Evolutionary conservation across 2,888 invertebrate genomes (phyloP).

Genomic region (Campopleginae sp.): DNA sequence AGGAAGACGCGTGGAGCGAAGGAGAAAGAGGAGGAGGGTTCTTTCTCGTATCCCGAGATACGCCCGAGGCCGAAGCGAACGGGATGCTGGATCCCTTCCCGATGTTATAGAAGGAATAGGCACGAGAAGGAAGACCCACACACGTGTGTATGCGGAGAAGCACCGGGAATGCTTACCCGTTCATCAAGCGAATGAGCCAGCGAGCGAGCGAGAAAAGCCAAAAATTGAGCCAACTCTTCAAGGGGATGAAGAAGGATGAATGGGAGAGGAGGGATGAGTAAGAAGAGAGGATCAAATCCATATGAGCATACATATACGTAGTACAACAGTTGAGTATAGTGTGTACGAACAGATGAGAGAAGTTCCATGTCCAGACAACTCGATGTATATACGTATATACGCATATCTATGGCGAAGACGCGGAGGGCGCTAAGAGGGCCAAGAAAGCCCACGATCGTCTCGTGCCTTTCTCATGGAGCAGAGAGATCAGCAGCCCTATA

Average conservation of each 20-base stretch:
- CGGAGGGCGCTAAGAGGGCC: constrained; percentile 52
- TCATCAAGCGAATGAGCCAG: constrained; percentile 22
- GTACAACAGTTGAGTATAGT: constrained; percentile 3
- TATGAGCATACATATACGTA: constrained; percentile 14
- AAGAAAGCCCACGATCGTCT: constrained; percentile 56
- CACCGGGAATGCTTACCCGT: constrained; percentile 14
- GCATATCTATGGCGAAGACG: constrained; percentile 39
- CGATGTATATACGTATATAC: constrained; percentile 24
- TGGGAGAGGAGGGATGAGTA: not conserved
- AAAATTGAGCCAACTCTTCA: not conserved
- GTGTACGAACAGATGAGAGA: constrained; percentile 47
- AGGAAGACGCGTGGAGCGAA: constrained; percentile 42
- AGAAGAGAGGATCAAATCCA: constrained; percentile 10
- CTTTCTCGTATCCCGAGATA: constrained; percentile 47
- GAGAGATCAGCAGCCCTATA: constrained; percentile 38
- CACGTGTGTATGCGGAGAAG: constrained; percentile 7
- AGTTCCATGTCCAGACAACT: constrained; percentile 51
- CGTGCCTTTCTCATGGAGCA: constrained; percentile 52
- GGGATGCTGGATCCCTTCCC: constrained; percentile 45
- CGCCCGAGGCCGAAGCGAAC: constrained; percentile 57
- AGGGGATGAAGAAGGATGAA: constrained; percentile 16
- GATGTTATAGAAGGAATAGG: constrained; percentile 42
- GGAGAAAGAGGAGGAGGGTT: constrained; percentile 37
- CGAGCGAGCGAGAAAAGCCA: constrained; percentile 14
- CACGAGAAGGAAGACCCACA: constrained; percentile 43